phyloP scores from a whole-genome alignment of 2,113 vertebrate species.

The Acanthochromis polyacanthus region DNA sequence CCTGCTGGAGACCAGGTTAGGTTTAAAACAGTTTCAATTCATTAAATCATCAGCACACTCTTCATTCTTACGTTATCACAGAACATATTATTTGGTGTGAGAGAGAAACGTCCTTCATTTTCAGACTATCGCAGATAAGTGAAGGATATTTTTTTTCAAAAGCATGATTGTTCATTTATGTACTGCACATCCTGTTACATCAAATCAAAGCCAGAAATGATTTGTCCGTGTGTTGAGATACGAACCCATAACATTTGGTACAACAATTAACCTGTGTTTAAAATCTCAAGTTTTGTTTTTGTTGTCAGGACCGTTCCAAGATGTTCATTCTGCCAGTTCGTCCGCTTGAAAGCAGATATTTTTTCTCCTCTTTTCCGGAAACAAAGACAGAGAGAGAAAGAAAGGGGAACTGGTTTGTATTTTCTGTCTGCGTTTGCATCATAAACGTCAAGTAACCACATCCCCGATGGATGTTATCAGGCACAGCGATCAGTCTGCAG shows the following conservation, averaged over 20 bases:
- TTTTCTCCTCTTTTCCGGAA: conserved; percentile 1
- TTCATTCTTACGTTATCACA: conserved; percentile 9
- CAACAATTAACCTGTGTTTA: conserved; percentile 3
- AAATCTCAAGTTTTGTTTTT: conserved; percentile 31
- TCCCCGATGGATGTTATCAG: conserved; percentile 37
- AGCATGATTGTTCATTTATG: background rate
- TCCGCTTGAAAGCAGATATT: conserved; percentile 6
- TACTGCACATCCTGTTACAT: background rate
- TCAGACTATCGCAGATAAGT: background rate
- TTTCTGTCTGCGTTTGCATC: background rate
- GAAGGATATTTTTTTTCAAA: background rate
- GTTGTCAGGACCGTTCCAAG: background rate
- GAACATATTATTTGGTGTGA: background rate
- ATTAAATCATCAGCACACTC: background rate
- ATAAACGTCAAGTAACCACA: conserved; percentile 35
- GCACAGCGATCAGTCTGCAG: conserved; percentile 18
- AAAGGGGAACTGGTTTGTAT: background rate
- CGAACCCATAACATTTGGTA: conserved; percentile 30
- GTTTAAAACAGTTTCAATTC: too few species aligned
- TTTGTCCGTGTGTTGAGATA: conserved; percentile 7
- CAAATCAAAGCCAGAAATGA: background rate
- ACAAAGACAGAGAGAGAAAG: background rate
- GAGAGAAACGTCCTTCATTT: conserved; percentile 13
- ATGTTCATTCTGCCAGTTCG: conserved; percentile 17
- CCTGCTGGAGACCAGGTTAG: too few species aligned